Base-by-base conservation (phyloP, 2,113 vertebrate species). In the Cricetomys ansorgei region DNA sequence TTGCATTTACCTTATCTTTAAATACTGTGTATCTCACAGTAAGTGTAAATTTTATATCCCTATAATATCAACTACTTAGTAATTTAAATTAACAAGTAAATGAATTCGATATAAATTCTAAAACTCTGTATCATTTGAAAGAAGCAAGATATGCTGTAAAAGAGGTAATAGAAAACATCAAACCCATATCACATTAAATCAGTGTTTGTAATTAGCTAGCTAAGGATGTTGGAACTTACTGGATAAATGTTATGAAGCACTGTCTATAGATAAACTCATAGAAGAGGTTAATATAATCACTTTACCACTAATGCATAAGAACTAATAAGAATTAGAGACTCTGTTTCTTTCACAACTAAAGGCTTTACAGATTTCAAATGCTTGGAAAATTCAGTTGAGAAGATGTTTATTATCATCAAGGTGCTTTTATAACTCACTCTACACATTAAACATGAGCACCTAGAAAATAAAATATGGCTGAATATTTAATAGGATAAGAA, bases 51-150 rank as follows among this genome's bases (percentile, higher is more conserved):
- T 88, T 5, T 81, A 53, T 88, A 48, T 31, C 9, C 90, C 6
- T 85, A 31, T 1, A 15, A 67, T 89, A 73, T 0, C 16, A 92
- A 77, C 0, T 0, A 73, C 34, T 73, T 88, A 88, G 50, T 79
- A 77, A 90, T 12, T 83, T 81, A 92, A 92, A n/a, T 92, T 43
- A 87, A 73, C 45, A 84, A 79, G 34, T 57, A 21, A 45, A 55
- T 53, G 59, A 85, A 53, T 83, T 83, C 8, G 83, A 64, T 81
- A 69, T 23, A 79, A 75, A 92, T 88, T 80, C 12, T 79, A 50
- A n/a, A 90, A 70, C 70, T 92, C 6, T 69, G 37, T 23, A 50
- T 7, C 64, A 88, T 85, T 95, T 95, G 23, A 96, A 86, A 5
- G 7, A 67, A 77, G 10, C 7, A 92, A 84, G 21, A 88, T 79